Base-by-base conservation (phyloP, 1,140 invertebrate genomes). In the Caenorhabditis inopinata region DNA sequence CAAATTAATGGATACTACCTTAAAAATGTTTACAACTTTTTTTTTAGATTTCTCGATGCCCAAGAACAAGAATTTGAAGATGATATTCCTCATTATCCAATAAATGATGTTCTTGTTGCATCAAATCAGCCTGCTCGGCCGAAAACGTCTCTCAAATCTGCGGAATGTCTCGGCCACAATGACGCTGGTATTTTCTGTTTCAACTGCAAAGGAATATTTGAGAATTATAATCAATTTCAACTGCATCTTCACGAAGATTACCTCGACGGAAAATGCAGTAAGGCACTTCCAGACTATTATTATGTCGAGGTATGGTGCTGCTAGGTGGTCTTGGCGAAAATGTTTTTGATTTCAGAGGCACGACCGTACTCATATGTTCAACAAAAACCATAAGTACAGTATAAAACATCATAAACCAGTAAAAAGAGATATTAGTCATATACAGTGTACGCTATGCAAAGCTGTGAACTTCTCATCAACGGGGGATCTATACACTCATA, bases 181-280 rank as follows among this genome's bases (percentile, higher is more conserved):
- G 58, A 38, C 21, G 32, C 58, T 42, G 58, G 58, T 2, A 32
- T 68, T n/a, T 68, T 68, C 32, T 68, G 58, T 68, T 68, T 68
- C 32, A 68, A 68, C 38, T 68, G 58, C n/a, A 68, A 68, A 68
- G 58, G 58, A 68, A 11, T 32, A 21, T 68, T 68, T 11, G 32
- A 42, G 1, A 68, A 32, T 38, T 68, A 68, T 21, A 68, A 27
- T 38, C 58, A 68, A 21, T 68, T 29, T 38, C 32, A 68, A 2
- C n/a, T 68, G 1, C 58, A 68, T 38, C 58, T 68, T 9, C 11
- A 7, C 2, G n/a, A 42, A 42, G 32, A 42, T 38, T 21, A 42
- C 18, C 18, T 38, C n/a, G n/a, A 68, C 23, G 58, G 58, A 21
- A 14, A 38, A 21, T 68, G 58, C n/a, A 68, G 32, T n/a, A 42